Conservation (phyloP, 2,797 vertebrate genomes). For the Catharus ustulatus region DNA sequence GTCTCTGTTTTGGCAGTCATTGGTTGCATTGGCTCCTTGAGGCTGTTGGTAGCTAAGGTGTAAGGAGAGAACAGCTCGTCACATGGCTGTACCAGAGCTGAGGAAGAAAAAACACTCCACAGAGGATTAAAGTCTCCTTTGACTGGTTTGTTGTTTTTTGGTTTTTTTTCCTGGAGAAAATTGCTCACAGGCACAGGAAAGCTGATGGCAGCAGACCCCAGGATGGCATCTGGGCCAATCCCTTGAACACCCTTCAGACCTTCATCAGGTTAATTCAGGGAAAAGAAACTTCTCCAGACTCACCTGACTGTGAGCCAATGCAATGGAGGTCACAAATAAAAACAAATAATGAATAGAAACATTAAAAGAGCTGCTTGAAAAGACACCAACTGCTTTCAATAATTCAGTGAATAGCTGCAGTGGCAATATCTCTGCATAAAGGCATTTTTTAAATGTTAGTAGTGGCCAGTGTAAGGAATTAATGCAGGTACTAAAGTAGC, state of each 20-base stretch:
- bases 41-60: neutral
- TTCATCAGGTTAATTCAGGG: neutral
- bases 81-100: neutral
- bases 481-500: neutral
- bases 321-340: neutral
- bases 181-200: neutral
- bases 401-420: neutral
- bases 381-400: neutral
- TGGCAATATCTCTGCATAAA: neutral
- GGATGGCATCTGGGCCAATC: neutral
- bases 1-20: neutral
- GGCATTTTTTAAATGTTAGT: neutral
- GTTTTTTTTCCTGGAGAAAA: neutral
- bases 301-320: neutral
- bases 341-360: neutral
- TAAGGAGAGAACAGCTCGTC: neutral
- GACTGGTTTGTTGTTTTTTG: neutral
- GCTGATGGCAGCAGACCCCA: neutral
- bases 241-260: neutral
- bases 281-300: neutral
- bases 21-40: neutral
- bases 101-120: neutral
- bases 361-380: neutral
- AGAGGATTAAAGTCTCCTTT: conserved; percentile 5
- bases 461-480: neutral